phyloP scores from a whole-genome alignment of 2,888 invertebrate species.

The Dinocampus coccinellae region DNA sequence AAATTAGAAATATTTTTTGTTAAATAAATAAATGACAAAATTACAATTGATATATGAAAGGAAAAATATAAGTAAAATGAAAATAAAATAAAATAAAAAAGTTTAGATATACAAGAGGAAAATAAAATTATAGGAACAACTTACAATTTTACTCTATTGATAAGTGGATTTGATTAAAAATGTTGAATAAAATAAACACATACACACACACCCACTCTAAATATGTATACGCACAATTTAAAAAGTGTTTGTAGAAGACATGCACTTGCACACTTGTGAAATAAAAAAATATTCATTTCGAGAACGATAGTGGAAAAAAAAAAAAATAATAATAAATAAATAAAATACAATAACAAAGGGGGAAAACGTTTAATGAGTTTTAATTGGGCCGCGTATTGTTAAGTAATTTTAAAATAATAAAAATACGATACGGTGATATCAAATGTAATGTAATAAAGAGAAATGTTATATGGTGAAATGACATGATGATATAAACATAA shows the following conservation, averaged over 20 bases:
- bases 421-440: too few species aligned
- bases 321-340: too few species aligned
- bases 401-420: too few species aligned
- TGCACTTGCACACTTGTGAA: slow-evolving; percentile 29
- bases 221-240: slow-evolving; percentile 31
- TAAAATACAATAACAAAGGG: slow-evolving; percentile 16
- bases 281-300: slow-evolving; percentile 30
- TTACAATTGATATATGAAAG: not conserved
- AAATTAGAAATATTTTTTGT: slow-evolving; percentile 17
- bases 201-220: not conserved
- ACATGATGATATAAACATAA: too few species aligned
- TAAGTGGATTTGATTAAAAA: slow-evolving; percentile 37
- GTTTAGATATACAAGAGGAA: not conserved
- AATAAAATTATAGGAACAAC: not conserved
- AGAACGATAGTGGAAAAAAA: slow-evolving; percentile 18
- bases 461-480: not conserved
- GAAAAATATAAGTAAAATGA: slow-evolving; percentile 14
- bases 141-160: not conserved
- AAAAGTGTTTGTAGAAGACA: slow-evolving; percentile 31
- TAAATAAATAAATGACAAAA: slow-evolving; percentile 6
- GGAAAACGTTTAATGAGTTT: not conserved
- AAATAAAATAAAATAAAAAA: not conserved
- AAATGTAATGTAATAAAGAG: not conserved
- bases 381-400: too few species aligned
- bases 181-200: slow-evolving; percentile 27